Evolutionary conservation across 2,797 vertebrate genomes (phyloP), one percentile per base, ranked within the genome.

Genomic region (Ptychadena robeensis): DNA sequence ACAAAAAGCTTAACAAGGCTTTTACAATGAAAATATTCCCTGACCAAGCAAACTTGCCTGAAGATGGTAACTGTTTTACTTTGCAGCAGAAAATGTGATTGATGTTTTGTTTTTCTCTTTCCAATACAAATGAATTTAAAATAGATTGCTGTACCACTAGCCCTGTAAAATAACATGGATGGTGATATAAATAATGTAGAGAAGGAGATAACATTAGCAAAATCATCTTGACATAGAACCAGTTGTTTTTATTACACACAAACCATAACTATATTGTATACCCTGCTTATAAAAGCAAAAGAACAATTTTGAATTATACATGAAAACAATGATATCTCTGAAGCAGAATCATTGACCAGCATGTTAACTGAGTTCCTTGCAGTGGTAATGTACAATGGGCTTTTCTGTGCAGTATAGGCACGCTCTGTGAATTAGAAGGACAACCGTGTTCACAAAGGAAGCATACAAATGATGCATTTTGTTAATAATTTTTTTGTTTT

Each of bases 51-150:
- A 74, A 73, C 34, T 31, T 61, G n/a, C 12, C 12, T 74, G 14
- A 34, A 38, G 57, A 74, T 74, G n/a, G 32, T 64, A 38, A 28
- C 18, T 22, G 6, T 38, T 65, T 74, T 64, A 11, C 61, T 76
- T 38, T 37, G 34, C 34, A 38, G n/a, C 25, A 44, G 9, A 12
- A 64, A 40, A 32, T 48, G n/a, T 78, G 81, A 82, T 65, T 72
- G 30, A 82, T 76, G 66, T 25, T 14, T 72, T 71, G 31, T 61
- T 72, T 27, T 76, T n/a, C 53, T 32, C n/a, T 82, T 73, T 83
- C 38, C 81, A 66, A 65, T 78, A 79, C 82, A 83, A 83, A 83
- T 79, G 31, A n/a, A 72, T 77, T 65, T 66, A 79, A 78, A 66
- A 83, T 59, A 66, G 61, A 71, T 79, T 79, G 40, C 15, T 59